These are phyloP conservation scores for Luperina nickerlii DNA, from an alignment of 2,888 invertebrate species.

Conservation along the genomic window DNA sequence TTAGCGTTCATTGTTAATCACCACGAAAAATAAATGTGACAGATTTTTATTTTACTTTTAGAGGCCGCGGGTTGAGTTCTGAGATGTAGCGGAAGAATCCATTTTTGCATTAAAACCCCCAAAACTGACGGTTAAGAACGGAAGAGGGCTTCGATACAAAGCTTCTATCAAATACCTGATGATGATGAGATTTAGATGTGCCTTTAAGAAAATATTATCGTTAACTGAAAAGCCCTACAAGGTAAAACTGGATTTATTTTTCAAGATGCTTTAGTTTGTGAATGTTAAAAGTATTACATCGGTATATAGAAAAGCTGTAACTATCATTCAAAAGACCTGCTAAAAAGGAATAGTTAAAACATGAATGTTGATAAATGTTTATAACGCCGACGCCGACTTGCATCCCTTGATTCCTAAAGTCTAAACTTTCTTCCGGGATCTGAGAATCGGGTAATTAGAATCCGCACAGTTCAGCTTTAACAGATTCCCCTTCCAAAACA, in stretches of 20 bases:
- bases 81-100: conserved; percentile 50
- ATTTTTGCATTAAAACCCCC: not conserved
- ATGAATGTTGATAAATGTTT: not conserved
- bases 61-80: conserved; percentile 42
- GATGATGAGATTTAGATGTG: not conserved
- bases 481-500: not conserved
- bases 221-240: not conserved
- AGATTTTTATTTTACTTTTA: conserved; percentile 69
- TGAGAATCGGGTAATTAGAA: not conserved
- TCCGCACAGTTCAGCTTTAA: not conserved
- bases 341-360: not conserved
- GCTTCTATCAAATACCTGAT: not conserved
- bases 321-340: not conserved
- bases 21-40: conserved; percentile 77
- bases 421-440: not conserved
- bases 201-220: not conserved
- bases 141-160: not conserved
- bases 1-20: conserved; percentile 79
- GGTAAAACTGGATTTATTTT: not conserved
- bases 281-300: not conserved
- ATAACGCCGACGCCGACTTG: not conserved
- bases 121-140: not conserved
- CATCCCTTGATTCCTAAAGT: not conserved
- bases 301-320: not conserved
- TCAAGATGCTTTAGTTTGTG: not conserved